Percentiles rank a stretch among this genome's conserved stretches.
Conservation (phyloP, 2,113 vertebrate genomes). For the Scomber colias region DNA sequence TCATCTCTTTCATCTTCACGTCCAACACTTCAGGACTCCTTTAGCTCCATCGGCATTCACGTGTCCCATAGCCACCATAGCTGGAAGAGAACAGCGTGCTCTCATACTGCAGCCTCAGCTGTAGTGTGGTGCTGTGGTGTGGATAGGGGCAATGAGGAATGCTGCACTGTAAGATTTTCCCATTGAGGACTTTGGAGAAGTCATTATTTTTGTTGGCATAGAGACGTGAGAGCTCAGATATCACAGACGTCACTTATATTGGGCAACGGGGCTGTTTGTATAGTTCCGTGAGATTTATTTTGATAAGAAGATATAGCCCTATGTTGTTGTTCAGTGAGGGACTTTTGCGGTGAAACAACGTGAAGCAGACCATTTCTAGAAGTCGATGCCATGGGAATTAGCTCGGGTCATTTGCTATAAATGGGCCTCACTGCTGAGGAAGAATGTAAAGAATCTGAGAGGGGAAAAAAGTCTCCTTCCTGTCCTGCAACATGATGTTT, state of each 20-base stretch:
- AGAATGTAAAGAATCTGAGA: constrained; percentile 79
- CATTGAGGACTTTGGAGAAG: constrained; percentile 21
- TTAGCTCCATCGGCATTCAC: background rate
- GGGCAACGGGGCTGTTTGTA: constrained; percentile 15
- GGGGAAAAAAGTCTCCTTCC: constrained; percentile 68
- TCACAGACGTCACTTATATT: constrained; percentile 24
- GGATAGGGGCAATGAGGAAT: constrained; percentile 29
- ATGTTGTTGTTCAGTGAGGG: background rate
- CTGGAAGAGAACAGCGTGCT: background rate
- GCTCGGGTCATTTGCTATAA: constrained; percentile 72
- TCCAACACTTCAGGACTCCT: background rate
- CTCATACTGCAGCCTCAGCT: constrained; percentile 25
- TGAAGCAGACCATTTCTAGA: constrained; percentile 47
- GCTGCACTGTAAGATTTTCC: constrained; percentile 41
- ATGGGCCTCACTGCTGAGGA: constrained; percentile 69
- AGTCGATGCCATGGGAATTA: constrained; percentile 67
- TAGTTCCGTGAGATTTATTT: constrained; percentile 47
- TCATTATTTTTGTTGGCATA: constrained; percentile 50
- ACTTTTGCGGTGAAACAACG: constrained; percentile 52
- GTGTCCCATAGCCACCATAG: background rate
- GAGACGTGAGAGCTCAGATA: constrained; percentile 8
- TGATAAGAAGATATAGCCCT: constrained; percentile 39
- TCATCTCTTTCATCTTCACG: too few species aligned
- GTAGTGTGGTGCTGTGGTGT: constrained; percentile 16
- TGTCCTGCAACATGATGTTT: constrained; percentile 58